Evolutionary conservation across 2,888 invertebrate species (phyloP).

Genomic region (Sminthurinus aureus): DNA sequence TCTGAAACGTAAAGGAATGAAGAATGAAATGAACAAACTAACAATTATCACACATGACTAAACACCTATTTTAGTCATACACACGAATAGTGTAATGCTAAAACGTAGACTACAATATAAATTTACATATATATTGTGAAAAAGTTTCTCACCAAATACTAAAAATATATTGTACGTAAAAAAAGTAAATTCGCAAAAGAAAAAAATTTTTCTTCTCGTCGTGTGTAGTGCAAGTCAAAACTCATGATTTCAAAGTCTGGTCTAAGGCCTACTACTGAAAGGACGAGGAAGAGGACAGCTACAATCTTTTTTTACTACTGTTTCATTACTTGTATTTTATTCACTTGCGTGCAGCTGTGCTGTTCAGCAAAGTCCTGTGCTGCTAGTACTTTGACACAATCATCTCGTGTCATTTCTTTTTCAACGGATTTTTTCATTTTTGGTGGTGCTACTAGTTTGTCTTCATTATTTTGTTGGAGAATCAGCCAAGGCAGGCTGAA

Average conservation of each 20-base stretch:
- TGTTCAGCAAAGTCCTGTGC: slow-evolving; percentile 19
- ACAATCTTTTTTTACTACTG: neutral
- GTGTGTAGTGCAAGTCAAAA: neutral
- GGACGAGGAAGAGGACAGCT: neutral
- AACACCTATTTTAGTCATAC: neutral
- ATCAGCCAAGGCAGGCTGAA: slow-evolving; percentile 25
- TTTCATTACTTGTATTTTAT: neutral
- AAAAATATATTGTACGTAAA: too few relatives aligned
- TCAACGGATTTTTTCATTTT: neutral
- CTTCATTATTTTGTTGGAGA: slow-evolving; percentile 19
- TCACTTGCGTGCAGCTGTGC: slow-evolving; percentile 37
- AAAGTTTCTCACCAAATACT: neutral
- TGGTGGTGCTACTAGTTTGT: slow-evolving; percentile 31
- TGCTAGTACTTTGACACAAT: slow-evolving; percentile 3
- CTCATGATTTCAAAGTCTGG: slow-evolving; percentile 2
- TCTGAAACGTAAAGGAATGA: too few relatives aligned
- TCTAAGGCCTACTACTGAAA: neutral
- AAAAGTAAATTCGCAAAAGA: too few relatives aligned
- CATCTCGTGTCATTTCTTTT: neutral
- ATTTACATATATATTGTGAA: neutral
- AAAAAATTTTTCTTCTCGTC: too few relatives aligned
- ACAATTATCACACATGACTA: neutral
- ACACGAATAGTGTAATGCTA: neutral
- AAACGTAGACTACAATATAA: neutral
- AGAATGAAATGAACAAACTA: too few relatives aligned